Conservation (phyloP, 1,140 invertebrate species). For the Euborellia annulipes region DNA sequence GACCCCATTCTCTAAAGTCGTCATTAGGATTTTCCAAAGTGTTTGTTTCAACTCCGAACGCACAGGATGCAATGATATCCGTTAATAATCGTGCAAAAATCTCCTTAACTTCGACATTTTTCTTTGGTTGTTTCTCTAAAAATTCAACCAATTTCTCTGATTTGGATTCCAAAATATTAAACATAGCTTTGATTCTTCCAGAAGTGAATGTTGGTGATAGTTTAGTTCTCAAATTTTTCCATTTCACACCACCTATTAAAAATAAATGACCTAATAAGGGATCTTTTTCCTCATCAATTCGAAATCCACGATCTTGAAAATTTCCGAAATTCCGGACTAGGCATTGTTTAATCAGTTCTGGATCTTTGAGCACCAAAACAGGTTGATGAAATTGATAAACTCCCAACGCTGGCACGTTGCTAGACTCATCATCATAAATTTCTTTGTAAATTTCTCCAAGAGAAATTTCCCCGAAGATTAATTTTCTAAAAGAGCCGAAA, state of each 20-base stretch:
- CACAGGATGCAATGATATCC: constrained; percentile 21
- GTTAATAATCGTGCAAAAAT: constrained; percentile 8
- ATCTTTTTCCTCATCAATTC: constrained; percentile 29
- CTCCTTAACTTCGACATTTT: constrained; percentile 3
- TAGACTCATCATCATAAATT: constrained; percentile 13
- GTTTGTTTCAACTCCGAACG: constrained; percentile 23
- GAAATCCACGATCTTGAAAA: constrained; percentile 31
- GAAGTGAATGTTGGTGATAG: constrained; percentile 32
- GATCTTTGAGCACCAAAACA: constrained; percentile 32
- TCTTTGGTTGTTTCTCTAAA: not conserved
- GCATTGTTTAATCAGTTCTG: constrained; percentile 40
- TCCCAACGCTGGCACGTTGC: constrained; percentile 19
- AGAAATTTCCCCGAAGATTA: constrained; percentile 11
- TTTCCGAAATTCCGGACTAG: constrained; percentile 38
- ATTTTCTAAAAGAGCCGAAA: constrained; percentile 21
- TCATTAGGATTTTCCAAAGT: constrained; percentile 19
- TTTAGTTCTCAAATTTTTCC: constrained; percentile 28
- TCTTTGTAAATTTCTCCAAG: constrained; percentile 12
- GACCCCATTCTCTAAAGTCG: constrained; percentile 21
- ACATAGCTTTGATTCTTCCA: constrained; percentile 29
- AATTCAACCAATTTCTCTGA: not conserved
- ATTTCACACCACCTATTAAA: constrained; percentile 19
- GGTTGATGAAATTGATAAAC: constrained; percentile 25
- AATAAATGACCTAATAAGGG: constrained; percentile 19
- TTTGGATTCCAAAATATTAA: not conserved